Percentiles rank a stretch among this genome's conserved stretches.
These are phyloP conservation scores for Apis florea DNA, from an alignment of 1,140 invertebrate genomes.

Conservation along the genomic window DNA sequence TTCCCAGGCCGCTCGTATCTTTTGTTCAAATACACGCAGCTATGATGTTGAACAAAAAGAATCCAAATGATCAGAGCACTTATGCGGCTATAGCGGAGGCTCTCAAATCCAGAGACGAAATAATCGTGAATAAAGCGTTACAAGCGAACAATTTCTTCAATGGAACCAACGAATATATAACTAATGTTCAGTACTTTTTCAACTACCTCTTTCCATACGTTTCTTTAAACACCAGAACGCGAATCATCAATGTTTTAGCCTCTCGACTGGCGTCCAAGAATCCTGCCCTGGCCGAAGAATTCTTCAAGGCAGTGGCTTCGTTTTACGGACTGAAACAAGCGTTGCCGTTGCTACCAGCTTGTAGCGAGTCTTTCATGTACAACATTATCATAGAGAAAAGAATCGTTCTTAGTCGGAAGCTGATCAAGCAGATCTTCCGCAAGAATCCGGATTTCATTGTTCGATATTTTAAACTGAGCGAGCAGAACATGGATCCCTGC, in stretches of 20 bases:
- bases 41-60: slow-evolving; percentile 45
- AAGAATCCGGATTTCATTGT: slow-evolving; percentile 67
- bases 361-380: slow-evolving; percentile 58
- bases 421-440: slow-evolving; percentile 55
- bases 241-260: slow-evolving; percentile 63
- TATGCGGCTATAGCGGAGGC: slow-evolving; percentile 60
- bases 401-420: slow-evolving; percentile 42
- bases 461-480: slow-evolving; percentile 63
- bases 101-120: slow-evolving; percentile 62
- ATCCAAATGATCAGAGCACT: neutral
- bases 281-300: slow-evolving; percentile 52
- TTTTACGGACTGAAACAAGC: slow-evolving; percentile 55
- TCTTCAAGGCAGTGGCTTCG: slow-evolving; percentile 51
- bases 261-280: slow-evolving; percentile 31
- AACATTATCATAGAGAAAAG: slow-evolving; percentile 32
- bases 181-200: slow-evolving; percentile 64
- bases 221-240: slow-evolving; percentile 60
- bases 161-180: slow-evolving; percentile 36
- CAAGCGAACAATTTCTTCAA: slow-evolving; percentile 67
- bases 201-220: slow-evolving; percentile 61
- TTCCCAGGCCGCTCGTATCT: slow-evolving; percentile 56
- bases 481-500: neutral
- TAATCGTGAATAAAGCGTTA: slow-evolving; percentile 66
- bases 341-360: slow-evolving; percentile 60
- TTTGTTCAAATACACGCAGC: slow-evolving; percentile 60